These are phyloP conservation scores for Phylloscopus trochiloides DNA, from an alignment of 2,113 vertebrate species.

Conservation along the genomic window DNA sequence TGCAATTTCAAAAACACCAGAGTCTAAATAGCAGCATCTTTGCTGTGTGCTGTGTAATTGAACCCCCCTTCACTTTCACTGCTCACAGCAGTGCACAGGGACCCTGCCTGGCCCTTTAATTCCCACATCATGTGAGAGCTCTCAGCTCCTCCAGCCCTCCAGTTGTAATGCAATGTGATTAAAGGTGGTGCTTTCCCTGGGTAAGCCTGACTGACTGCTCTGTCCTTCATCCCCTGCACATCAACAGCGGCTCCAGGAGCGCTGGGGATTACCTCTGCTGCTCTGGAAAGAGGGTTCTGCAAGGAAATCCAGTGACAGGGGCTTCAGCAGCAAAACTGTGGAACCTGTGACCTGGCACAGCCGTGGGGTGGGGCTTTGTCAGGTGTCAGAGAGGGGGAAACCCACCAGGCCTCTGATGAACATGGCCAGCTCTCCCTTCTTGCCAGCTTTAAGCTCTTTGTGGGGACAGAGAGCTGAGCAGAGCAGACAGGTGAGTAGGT, in stretches of 20 bases:
- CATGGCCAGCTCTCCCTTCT: not conserved
- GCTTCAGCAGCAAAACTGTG: not conserved
- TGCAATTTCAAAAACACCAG: not conserved
- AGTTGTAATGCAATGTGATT: conserved; percentile 30
- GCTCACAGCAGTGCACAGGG: not conserved
- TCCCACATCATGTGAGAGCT: not conserved
- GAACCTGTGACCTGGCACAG: not conserved
- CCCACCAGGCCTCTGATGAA: not conserved
- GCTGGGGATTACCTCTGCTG: not conserved
- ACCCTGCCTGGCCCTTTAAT: conserved; percentile 29
- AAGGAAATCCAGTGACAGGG: not conserved
- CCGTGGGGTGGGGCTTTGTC: not conserved
- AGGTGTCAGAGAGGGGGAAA: not conserved
- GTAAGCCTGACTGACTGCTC: conserved; percentile 48
- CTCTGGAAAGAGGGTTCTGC: not conserved
- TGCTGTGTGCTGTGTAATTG: not conserved
- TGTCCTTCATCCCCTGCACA: not conserved
- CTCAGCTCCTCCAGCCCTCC: not conserved
- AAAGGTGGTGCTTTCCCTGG: not conserved
- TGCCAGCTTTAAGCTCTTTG: not conserved
- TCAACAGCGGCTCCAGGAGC: not conserved
- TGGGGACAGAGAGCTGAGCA: not conserved
- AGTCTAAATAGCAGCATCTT: not conserved
- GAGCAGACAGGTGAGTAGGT: not conserved
- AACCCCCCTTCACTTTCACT: not conserved